Evolutionary conservation across 1,140 invertebrate species (phyloP).

Genomic region (Ephestia elutella): DNA sequence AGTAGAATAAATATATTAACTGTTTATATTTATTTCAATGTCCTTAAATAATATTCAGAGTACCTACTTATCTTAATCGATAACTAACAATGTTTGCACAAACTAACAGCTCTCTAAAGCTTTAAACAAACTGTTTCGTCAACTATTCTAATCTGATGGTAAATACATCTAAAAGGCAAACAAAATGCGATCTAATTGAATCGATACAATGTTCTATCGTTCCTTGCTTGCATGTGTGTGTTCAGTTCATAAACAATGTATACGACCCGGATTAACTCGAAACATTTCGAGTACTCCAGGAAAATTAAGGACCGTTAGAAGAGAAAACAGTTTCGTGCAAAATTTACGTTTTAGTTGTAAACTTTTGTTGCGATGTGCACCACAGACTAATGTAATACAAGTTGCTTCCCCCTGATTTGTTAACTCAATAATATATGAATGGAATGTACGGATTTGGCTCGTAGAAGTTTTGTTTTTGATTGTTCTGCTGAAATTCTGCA

Average conservation of each 20-base stretch:
- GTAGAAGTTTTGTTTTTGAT: not conserved
- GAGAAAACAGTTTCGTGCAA: not conserved
- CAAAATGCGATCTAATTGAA: not conserved
- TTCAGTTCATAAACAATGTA: not conserved
- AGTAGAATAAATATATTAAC: too few relatives aligned
- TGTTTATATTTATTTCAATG: too few relatives aligned
- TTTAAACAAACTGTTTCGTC: not conserved
- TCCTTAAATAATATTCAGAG: too few relatives aligned
- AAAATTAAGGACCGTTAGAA: constrained; percentile 1
- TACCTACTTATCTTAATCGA: too few relatives aligned
- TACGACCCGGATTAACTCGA: not conserved
- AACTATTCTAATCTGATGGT: not conserved
- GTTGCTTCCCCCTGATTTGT: not conserved
- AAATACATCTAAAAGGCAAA: not conserved
- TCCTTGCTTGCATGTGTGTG: not conserved
- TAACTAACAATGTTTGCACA: too few relatives aligned
- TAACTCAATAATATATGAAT: not conserved
- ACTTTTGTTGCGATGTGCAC: not conserved
- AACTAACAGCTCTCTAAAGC: too few relatives aligned
- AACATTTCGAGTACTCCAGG: not conserved
- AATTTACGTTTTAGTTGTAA: not conserved
- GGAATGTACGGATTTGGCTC: not conserved
- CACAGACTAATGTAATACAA: not conserved
- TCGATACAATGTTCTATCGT: not conserved
- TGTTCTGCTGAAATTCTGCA: not conserved